Base-by-base conservation (phyloP, 2,888 invertebrate species). In the Drosophila recens region DNA sequence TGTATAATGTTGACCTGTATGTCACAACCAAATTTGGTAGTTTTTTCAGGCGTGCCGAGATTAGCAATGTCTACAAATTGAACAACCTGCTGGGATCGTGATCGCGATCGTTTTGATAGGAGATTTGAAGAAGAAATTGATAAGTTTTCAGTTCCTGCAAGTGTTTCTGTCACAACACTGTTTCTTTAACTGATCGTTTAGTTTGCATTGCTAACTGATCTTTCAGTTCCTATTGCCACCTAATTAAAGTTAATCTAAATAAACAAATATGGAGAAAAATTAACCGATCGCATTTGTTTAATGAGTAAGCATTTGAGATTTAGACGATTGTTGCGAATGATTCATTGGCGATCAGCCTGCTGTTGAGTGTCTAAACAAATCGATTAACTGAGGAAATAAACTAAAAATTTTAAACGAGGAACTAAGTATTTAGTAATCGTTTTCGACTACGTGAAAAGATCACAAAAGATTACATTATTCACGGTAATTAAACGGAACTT, bases 371-470 rank as follows among this genome's bases (percentile, higher is more conserved):
- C 34, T 34, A 45, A 62, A 42, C 56, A 63, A 23, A 51, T 49
- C 48, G n/a, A 51, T 17, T 33, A 34, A 51, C 62, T 51, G 36
- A 71, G 64, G 72, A 75, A 75, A 65, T 61, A 57, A 57, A 38
- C 54, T 15, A 33, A 56, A 48, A 42, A 15, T 38, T 43, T 9
- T 33, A 49, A 67, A 75, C 75, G 36, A 67, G 75, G 75, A 75
- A 75, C 72, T 72, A 6, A 36, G 56, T 34, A 64, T 43, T 75
- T 51, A 53, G 67, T 23, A 52, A 72, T 20, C 59, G 57, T 68
- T 58, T n/a, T 46, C 34, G 34, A 72, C 38, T 54, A 62, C 64
- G 75, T 72, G 75, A 20, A 58, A 68, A 72, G 75, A 75, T 72
- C 61, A 53, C 0, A 17, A 61, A 45, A 58, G 72, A 75, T 75